Evolutionary conservation across 2,797 vertebrate genomes (phyloP).

Genomic region (Rhyacichthys aspro): DNA sequence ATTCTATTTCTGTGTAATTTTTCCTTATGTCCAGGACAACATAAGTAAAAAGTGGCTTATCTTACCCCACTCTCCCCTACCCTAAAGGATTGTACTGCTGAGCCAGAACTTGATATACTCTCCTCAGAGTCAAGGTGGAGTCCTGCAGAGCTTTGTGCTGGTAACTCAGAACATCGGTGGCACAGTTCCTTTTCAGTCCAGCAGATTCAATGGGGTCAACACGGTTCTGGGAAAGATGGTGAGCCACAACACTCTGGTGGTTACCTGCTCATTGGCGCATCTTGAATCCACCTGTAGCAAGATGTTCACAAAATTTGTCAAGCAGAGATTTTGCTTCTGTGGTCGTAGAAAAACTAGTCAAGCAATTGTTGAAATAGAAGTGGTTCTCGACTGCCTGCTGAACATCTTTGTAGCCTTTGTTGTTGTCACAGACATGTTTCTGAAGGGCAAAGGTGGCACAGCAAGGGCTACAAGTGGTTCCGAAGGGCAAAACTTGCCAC

Average conservation of each 20-base stretch:
- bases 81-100: too few species aligned
- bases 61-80: not conserved
- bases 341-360: not conserved
- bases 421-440: not conserved
- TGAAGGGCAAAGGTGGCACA: constrained; percentile 8
- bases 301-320: not conserved
- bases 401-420: not conserved
- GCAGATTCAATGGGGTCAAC: not conserved
- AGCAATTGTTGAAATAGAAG: constrained; percentile 22
- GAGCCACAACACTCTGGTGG: not conserved
- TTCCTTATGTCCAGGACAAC: too few species aligned
- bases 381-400: not conserved
- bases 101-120: too few species aligned
- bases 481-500: constrained; percentile 18
- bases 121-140: too few species aligned
- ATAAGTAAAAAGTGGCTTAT: constrained; percentile 4
- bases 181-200: not conserved
- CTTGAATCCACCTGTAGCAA: not conserved
- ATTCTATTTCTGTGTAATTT: too few species aligned
- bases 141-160: too few species aligned
- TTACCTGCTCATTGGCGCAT: not conserved
- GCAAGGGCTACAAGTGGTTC: constrained; percentile 13
- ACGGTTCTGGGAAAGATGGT: not conserved
- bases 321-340: not conserved
- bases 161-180: not conserved